A percentile compares a stretch with the other conserved stretches of the same genome.
Evolutionary conservation across 2,797 vertebrate genomes (phyloP).

Genomic region (Pangasius mekongensis): DNA sequence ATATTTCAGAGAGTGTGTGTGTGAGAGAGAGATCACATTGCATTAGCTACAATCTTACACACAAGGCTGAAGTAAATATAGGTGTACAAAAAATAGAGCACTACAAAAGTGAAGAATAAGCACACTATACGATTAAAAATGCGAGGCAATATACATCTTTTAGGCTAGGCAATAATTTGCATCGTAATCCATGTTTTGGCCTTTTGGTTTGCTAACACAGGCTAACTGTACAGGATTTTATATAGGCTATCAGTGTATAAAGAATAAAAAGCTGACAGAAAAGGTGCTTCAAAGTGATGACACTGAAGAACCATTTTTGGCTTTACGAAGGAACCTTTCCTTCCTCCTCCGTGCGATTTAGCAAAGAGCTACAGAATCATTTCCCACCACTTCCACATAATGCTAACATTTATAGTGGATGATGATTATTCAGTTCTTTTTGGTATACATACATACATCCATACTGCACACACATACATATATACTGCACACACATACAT

Average conservation of each 20-base stretch:
- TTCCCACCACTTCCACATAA: not conserved
- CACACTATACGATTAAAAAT: not conserved
- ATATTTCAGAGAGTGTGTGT: constrained; percentile 9
- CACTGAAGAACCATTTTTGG: not conserved
- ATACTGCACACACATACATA: not conserved
- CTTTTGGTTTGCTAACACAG: not conserved
- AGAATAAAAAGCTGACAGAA: not conserved
- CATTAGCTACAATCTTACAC: not conserved
- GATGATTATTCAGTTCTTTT: not conserved
- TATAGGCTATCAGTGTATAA: not conserved
- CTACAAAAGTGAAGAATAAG: not conserved
- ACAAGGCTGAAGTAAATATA: not conserved
- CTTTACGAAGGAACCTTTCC: not conserved
- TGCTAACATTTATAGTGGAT: not conserved
- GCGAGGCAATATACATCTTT: not conserved
- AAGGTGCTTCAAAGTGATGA: not conserved
- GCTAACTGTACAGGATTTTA: not conserved
- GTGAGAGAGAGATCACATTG: not conserved
- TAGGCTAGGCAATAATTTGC: not conserved
- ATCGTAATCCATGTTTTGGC: not conserved
- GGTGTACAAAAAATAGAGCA: not conserved
- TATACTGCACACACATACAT: not conserved
- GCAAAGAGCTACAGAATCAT: not conserved
- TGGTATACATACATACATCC: not conserved
- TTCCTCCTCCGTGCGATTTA: not conserved